Evolutionary conservation across 1,140 invertebrate genomes (phyloP), one percentile per base, ranked within the genome.

Genomic region (Drosophila pallidifrons): DNA sequence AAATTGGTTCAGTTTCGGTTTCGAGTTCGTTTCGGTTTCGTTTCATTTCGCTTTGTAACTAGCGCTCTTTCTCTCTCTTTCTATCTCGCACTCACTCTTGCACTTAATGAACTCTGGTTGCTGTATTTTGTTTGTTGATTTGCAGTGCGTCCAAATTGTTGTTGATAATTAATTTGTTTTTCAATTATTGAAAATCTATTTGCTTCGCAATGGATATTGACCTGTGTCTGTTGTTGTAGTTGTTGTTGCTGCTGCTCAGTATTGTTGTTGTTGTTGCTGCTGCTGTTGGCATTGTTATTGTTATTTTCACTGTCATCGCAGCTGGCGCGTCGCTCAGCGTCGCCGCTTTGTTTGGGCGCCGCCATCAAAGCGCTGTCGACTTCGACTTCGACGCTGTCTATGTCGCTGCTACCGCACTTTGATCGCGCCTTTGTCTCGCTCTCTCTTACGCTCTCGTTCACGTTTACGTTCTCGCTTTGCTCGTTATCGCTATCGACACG

Each of bases 271-370:
- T 45, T 74, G 20, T 43, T 81, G 43, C n/a, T 78, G 35, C 5
- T 70, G 35, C 35, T 38, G 32, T 7, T 32, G 32, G 32, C 32
- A n/a, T 13, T 70, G 47, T 49, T 83, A 54, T 80, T 67, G 67
- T 25, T 25, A 25, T 61, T 77, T 75, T 66, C 81, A 60, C 49
- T 81, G 35, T 54, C 72, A 41, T 67, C 69, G 59, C 67, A 47
- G 72, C 59, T 63, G 55, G 59, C 28, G 66, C 78, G 51, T 64
- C 81, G 60, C 51, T 79, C 78, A 51, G 71, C 67, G 60, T 69
- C 71, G 45, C 51, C 45, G 30, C 68, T 79, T 67, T 80, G 76
- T 61, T 79, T 87, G 73, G 79, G 79, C 67, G 82, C 79, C 61
- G 82, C 82, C 82, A 87, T 87, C 60, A 77, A 70, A 77, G 78